Base-by-base conservation (phyloP, 2,888 invertebrate genomes). In the Dascillus cervinus region DNA sequence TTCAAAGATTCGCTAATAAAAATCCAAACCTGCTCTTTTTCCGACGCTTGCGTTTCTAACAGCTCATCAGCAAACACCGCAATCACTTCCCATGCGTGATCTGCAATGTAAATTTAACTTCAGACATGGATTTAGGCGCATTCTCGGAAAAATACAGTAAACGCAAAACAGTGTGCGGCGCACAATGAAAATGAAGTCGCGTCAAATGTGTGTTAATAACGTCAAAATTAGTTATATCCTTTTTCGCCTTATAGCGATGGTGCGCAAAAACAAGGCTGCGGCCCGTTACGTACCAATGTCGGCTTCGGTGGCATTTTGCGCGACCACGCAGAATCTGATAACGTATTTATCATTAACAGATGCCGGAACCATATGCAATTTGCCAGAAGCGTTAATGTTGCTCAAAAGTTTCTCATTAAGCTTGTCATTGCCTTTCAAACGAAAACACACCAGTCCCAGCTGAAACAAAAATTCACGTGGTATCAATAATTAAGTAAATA, bases 361-460 rank as follows among this genome's bases (percentile, higher is more conserved):
- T 0, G 95, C 89, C 1, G 95, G 95, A 6, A 95, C 95, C 95
- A 97, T 96, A 63, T 97, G 96, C 39, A 97, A 69, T 62, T 86
- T 87, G 8, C 94, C 96, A 3, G 94, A 92, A 37, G 88, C 94
- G 58, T 97, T 97, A 49, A 97, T 90, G 44, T 79, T 77, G 37
- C 90, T 89, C 49, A 97, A 66, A 20, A 97, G 70, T 61, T 89
- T 90, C 64, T 95, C 91, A 61, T 96, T 96, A 28, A 91, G 56
- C 51, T 84, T 82, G 50, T 82, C 80, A 3, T 69, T 63, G 32
- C 88, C 89, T 57, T 81, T 79, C 9, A 92, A 71, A 1, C 92
- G 82, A 61, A 95, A 95, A 60, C 92, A 94, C 1, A 94, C 92
- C 36, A 95, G 66, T 0, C 92, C 94, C 64, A 92, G 69, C 90